Evolutionary conservation across 2,113 vertebrate species (phyloP), one percentile per base, ranked within the genome.

Genomic region (Oplegnathus fasciatus): DNA sequence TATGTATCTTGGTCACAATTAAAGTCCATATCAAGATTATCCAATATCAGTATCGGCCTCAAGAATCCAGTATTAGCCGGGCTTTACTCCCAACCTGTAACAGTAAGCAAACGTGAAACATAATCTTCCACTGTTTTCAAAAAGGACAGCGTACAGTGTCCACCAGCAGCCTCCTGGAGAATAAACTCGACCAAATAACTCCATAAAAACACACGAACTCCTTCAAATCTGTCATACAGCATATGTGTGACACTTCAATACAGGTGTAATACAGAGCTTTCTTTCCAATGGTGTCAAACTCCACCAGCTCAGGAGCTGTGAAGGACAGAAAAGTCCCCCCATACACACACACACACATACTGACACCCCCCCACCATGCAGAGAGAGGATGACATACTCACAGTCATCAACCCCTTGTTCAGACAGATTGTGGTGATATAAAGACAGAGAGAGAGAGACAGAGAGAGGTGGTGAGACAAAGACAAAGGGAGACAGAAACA

Each of bases 381-480:
- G 66, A 66, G 54, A 62, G 48, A 30, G 55, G 62, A 46, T 9
- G 42, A 57, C 24, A 68, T 28, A 22, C 32, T 68, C 61, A 30
- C 17, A 68, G 57, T 66, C 75, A 79, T 69, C 80, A 28, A 46
- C 24, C 37, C 54, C 15, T 57, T 44, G 14, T 69, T 73, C 69
- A 57, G 68, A 42, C 48, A 57, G n/a, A 58, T 15, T 15, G 60
- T 28, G 28, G 18, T 28, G 40, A 60, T 26, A 57, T 8, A 69
- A 26, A 67, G 15, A 64, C 65, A 52, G 17, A 57, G 8, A 57
- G 37, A 46, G 54, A 34, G 26, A 54, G 30, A 37, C 8, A 30
- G 62, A 32, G 37, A 30, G 13, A 6, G 64, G 18, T 14, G 22
- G 57, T 54, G 44, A 73, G 65, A 84, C 42, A 71, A 22, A 72